Base-by-base conservation (phyloP, 2,113 vertebrate species). In the Oreocharis arfaki region DNA sequence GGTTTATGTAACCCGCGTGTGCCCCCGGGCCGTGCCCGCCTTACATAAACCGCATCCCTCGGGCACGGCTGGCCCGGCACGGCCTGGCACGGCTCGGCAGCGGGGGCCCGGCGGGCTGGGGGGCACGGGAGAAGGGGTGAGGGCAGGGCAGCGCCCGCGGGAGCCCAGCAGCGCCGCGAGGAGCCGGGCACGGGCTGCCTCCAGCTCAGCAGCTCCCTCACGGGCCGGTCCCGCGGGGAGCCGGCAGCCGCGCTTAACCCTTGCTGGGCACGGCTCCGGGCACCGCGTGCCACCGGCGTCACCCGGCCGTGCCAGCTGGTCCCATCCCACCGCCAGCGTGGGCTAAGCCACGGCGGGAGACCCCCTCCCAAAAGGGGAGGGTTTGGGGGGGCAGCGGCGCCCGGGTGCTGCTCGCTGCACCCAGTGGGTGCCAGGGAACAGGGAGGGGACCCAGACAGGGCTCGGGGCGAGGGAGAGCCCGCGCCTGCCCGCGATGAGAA, bases 401-500 rank as follows among this genome's bases (percentile, higher is more conserved):
- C 67, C 7, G 4, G 64, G 17, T 4, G 59, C 70, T 35, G 70
- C 80, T 50, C 2, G 7, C 56, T 79, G 85, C 82, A 33, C 82
- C 89, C 90, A 14, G 35, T 49, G 80, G 77, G 93, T 95, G 95
- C 93, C 93, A 93, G 82, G 88, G 91, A 95, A 95, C 73, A 93
- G 88, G 95, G 95, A 94, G 92, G 92, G 83, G 92, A 96, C 87
- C 92, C 92, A 94, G 95, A 94, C 92, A 90, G 74, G 75, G 95
- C 95, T 84, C 39, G 75, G 74, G 92, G 95, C 92, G 15, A 81
- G 79, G 95, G 95, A 13, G 95, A 90, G 92, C 87, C 92, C 23
- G 33, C 12, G 39, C 76, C 95, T 91, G 50, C 84, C 87, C 26
- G 65, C 30, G 21, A 91, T 96, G 93, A 96, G 84, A 91, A 95